phyloP scores from a whole-genome alignment of 1,140 invertebrate genomes.

The Drosophila leontia region DNA sequence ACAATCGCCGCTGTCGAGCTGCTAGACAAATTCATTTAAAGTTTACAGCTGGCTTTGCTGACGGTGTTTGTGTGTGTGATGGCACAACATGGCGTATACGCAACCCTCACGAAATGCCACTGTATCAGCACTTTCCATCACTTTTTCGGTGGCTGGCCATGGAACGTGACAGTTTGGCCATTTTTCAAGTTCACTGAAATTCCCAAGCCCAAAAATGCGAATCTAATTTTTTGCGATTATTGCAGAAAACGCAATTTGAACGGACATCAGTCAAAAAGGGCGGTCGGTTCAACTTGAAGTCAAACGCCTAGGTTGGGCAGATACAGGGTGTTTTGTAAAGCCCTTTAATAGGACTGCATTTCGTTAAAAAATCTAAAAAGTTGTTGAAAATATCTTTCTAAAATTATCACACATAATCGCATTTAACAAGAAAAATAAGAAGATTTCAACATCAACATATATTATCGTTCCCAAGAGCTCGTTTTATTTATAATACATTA shows the following conservation, averaged over 20 bases:
- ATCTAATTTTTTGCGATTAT: slow-evolving; percentile 75
- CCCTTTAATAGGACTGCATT: not conserved
- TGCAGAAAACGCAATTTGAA: slow-evolving; percentile 64
- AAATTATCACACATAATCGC: not conserved
- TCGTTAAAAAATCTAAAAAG: not conserved
- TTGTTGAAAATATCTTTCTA: not conserved
- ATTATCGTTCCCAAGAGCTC: too few species aligned
- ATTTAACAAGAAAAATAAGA: too few species aligned
- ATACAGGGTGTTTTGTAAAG: not conserved
- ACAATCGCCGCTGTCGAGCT: slow-evolving; percentile 16
- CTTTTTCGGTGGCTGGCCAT: slow-evolving; percentile 39
- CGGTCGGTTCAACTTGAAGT: not conserved
- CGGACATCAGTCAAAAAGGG: slow-evolving; percentile 51
- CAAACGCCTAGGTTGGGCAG: too few species aligned
- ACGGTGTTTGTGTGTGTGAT: slow-evolving; percentile 7
- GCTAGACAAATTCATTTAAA: slow-evolving; percentile 68
- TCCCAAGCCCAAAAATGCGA: slow-evolving; percentile 38
- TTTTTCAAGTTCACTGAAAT: slow-evolving; percentile 63
- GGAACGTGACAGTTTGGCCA: slow-evolving; percentile 72
- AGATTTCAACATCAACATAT: too few species aligned
- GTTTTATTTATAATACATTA: too few species aligned
- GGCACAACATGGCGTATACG: slow-evolving; percentile 62
- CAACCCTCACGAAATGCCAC: slow-evolving; percentile 48
- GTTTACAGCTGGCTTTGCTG: slow-evolving; percentile 31
- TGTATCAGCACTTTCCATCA: slow-evolving; percentile 60